phyloP scores from a whole-genome alignment of 2,888 invertebrate genomes.

The Cephus sareptanus region DNA sequence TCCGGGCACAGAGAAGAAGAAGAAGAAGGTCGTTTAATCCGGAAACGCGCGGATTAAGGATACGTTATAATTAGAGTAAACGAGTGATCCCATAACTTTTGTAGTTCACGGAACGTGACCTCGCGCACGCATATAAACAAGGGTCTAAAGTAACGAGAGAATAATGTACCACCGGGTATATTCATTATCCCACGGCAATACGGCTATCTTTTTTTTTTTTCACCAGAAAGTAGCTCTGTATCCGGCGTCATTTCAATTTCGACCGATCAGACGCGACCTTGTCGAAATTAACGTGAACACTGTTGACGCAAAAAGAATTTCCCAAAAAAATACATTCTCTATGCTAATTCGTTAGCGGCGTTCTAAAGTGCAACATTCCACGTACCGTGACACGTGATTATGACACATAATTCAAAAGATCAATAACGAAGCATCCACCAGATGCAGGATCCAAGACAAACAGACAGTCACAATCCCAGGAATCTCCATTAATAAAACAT shows the following conservation, averaged over 20 bases:
- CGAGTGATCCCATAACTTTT: neutral
- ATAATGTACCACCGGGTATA: neutral
- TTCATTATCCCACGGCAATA: neutral
- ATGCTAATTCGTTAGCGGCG: neutral
- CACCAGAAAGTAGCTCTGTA: neutral
- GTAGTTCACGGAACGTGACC: neutral
- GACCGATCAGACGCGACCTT: neutral
- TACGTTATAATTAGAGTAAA: neutral
- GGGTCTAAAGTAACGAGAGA: constrained; percentile 27
- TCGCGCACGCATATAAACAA: neutral
- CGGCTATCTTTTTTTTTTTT: neutral
- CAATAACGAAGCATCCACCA: neutral
- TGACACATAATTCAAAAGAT: neutral
- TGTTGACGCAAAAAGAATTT: neutral
- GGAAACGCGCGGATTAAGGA: constrained; percentile 2
- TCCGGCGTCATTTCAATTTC: neutral
- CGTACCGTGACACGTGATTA: neutral
- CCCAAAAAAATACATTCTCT: neutral
- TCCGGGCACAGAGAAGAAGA: neutral
- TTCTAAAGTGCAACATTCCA: neutral
- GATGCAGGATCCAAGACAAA: neutral
- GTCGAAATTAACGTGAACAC: neutral
- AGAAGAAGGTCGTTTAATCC: neutral
- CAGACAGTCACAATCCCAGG: neutral
- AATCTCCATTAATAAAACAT: neutral